Percentiles rank a stretch among this genome's conserved stretches.
phyloP scores from a whole-genome alignment of 2,888 invertebrate genomes.

The Drosophila flavopinicola region DNA sequence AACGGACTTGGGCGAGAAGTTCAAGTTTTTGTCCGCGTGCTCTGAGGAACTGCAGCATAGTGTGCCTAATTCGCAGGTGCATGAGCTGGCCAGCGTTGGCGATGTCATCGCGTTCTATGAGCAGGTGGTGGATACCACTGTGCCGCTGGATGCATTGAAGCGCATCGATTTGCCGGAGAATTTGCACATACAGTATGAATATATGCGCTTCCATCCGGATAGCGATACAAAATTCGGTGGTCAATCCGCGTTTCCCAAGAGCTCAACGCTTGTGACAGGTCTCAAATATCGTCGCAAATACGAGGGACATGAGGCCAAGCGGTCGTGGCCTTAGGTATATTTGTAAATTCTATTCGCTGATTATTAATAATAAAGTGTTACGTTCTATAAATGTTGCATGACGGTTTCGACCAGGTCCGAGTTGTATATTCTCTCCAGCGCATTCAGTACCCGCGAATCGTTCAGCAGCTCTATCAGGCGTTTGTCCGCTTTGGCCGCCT shows the following conservation, averaged over 20 bases:
- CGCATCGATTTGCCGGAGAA: conserved; percentile 93
- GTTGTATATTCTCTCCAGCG: conserved; percentile 88
- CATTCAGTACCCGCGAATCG: too few species aligned
- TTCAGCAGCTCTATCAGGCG: conserved; percentile 84
- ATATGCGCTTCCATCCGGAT: conserved; percentile 92
- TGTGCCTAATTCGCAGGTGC: conserved; percentile 93
- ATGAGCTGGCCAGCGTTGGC: conserved; percentile 89
- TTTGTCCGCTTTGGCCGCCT: conserved; percentile 52
- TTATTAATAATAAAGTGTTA: conserved; percentile 63
- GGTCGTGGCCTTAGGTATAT: conserved; percentile 86
- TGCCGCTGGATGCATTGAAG: conserved; percentile 90
- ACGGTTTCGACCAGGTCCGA: conserved; percentile 80
- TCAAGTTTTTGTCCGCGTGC: conserved; percentile 89
- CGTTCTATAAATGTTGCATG: conserved; percentile 61
- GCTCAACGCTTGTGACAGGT: conserved; percentile 93
- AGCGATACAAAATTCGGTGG: conserved; percentile 90
- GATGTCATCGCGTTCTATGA: conserved; percentile 90
- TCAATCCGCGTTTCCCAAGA: conserved; percentile 92
- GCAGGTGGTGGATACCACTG: conserved; percentile 88
- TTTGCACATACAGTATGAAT: conserved; percentile 92
- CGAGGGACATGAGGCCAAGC: conserved; percentile 88
- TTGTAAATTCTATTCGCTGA: conserved; percentile 14
- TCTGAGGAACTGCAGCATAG: conserved; percentile 89
- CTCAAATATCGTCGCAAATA: conserved; percentile 93
- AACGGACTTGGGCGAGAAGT: conserved; percentile 85